These are phyloP conservation scores for Lysandra coridon DNA, from an alignment of 2,888 invertebrate genomes.

Conservation along the genomic window DNA sequence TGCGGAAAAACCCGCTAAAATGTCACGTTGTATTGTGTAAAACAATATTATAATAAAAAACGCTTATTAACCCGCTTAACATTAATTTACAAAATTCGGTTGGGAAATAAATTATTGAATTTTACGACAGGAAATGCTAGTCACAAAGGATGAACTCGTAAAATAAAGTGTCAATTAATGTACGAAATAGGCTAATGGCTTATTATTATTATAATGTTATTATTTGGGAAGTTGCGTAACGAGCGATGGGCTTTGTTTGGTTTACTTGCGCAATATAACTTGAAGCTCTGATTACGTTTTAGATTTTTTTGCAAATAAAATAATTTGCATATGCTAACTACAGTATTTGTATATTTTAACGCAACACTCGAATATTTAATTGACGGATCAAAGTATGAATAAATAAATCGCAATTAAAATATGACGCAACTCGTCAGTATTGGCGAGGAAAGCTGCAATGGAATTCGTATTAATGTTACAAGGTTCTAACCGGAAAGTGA, in stretches of 20 bases:
- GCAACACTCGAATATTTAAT: not conserved
- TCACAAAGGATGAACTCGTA: not conserved
- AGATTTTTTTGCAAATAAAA: constrained; percentile 13
- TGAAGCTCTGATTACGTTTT: not conserved
- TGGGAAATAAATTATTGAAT: not conserved
- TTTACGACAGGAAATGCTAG: constrained; percentile 7
- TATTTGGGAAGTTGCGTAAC: constrained; percentile 15
- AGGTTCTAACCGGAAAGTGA: constrained; percentile 56
- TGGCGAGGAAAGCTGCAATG: constrained; percentile 11
- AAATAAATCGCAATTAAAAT: constrained; percentile 1
- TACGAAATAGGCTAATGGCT: constrained; percentile 6
- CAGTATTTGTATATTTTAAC: not conserved
- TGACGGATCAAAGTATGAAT: not conserved
- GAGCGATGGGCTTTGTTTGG: not conserved
- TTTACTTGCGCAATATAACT: not conserved
- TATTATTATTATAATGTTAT: not conserved
- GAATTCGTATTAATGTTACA: constrained; percentile 36
- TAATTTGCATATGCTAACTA: constrained; percentile 27
- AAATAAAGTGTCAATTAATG: not conserved
- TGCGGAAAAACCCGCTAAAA: too few species aligned
- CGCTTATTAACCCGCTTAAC: not conserved
- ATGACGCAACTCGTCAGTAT: not conserved
- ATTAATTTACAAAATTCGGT: not conserved
- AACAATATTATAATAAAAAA: not conserved
- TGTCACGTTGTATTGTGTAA: too few species aligned